These are phyloP conservation scores for Periparus ater DNA, from an alignment of 2,797 vertebrate species.

Conservation along the genomic window DNA sequence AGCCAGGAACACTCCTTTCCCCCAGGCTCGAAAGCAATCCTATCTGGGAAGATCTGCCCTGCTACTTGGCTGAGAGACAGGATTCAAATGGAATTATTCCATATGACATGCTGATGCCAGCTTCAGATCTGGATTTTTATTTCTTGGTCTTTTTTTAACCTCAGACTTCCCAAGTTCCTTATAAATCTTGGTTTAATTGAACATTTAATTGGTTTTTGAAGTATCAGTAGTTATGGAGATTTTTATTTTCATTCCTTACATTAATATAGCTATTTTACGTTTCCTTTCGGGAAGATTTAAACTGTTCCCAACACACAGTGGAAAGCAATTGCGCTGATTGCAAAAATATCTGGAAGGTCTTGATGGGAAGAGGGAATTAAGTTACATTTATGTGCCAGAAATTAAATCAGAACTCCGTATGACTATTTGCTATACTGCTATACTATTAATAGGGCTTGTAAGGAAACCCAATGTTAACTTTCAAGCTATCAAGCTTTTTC, in stretches of 20 bases:
- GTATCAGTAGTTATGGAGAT: not conserved
- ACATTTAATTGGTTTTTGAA: not conserved
- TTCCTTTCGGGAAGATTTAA: slow-evolving; percentile 18
- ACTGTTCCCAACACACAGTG: not conserved
- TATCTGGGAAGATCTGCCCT: slow-evolving; percentile 62
- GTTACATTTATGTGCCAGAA: not conserved
- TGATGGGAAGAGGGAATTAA: not conserved
- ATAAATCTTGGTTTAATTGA: slow-evolving; percentile 26
- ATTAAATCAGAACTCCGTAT: not conserved
- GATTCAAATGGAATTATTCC: slow-evolving; percentile 59
- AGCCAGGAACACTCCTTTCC: slow-evolving; percentile 54
- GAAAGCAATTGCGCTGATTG: not conserved
- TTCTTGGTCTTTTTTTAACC: slow-evolving; percentile 35
- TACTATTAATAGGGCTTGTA: not conserved
- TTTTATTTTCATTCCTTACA: slow-evolving; percentile 7
- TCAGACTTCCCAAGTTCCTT: not conserved
- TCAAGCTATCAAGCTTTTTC: not conserved
- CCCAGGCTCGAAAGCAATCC: slow-evolving; percentile 52
- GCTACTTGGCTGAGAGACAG: slow-evolving; percentile 51
- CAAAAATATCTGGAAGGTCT: not conserved
- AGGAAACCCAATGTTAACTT: not conserved
- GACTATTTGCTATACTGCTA: not conserved
- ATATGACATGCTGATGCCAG: slow-evolving; percentile 50
- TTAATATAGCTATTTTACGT: not conserved
- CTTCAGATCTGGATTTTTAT: slow-evolving; percentile 44